Evolutionary conservation across 2,888 invertebrate species (phyloP).

Genomic region (Mesorhabditis spiculigera): DNA sequence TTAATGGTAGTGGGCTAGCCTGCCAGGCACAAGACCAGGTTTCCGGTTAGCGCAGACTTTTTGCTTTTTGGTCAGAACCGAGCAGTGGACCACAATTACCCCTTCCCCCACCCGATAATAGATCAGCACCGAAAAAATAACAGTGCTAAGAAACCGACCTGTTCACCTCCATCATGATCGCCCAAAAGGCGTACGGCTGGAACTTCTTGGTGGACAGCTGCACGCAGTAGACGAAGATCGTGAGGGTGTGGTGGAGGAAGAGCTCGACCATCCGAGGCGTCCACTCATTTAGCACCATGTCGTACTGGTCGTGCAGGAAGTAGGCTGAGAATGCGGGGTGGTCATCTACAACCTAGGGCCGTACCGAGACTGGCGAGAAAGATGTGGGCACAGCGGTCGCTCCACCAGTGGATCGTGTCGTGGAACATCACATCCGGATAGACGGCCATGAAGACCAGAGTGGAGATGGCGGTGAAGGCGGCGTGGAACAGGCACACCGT

Average conservation of each 20-base stretch:
- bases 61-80: too few relatives aligned
- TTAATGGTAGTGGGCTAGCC: too few relatives aligned
- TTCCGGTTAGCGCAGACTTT: too few relatives aligned
- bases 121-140: background rate
- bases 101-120: too few relatives aligned
- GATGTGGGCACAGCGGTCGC: background rate
- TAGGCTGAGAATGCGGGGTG: background rate
- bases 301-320: constrained; percentile 6
- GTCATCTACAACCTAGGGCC: background rate
- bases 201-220: background rate
- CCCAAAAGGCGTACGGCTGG: constrained; percentile 6
- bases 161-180: constrained; percentile 8
- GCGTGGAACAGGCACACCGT: background rate
- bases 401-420: background rate
- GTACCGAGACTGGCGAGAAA: background rate
- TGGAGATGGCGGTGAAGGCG: background rate
- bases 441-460: background rate
- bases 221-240: constrained; percentile 2
- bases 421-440: background rate
- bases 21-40: too few relatives aligned
- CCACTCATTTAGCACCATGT: background rate
- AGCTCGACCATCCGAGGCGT: background rate
- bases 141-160: background rate
- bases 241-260: constrained; percentile 6
- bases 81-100: too few relatives aligned